phyloP scores from a whole-genome alignment of 2,113 vertebrate species.

The Aepyceros melampus region DNA sequence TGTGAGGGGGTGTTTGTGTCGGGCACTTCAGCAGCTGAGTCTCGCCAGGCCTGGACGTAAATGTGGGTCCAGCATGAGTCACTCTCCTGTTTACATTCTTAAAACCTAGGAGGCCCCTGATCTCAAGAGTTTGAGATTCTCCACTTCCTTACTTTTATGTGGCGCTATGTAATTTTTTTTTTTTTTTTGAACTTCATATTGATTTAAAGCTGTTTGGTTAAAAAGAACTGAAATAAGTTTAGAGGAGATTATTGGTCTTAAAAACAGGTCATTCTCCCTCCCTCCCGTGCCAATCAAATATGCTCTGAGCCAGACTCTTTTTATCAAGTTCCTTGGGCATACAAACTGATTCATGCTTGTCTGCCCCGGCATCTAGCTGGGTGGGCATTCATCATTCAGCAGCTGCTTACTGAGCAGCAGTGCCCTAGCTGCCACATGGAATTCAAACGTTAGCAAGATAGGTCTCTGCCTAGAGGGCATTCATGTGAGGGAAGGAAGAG shows the following conservation, averaged over 20 bases:
- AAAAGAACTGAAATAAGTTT: constrained; percentile 27
- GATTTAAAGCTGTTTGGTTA: constrained; percentile 11
- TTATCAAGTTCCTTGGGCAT: not conserved
- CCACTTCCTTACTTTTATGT: not conserved
- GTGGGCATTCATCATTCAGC: not conserved
- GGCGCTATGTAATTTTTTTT: not conserved
- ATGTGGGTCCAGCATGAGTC: not conserved
- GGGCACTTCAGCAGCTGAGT: not conserved
- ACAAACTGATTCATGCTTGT: not conserved
- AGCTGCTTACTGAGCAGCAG: not conserved
- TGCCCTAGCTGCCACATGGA: not conserved
- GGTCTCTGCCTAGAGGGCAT: not conserved
- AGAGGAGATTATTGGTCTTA: constrained; percentile 11
- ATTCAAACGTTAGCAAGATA: not conserved
- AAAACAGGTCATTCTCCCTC: not conserved
- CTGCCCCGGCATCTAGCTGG: not conserved
- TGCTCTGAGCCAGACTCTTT: not conserved
- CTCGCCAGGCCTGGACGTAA: not conserved
- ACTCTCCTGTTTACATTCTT: not conserved
- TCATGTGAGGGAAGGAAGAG: not conserved
- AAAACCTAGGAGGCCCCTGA: not conserved
- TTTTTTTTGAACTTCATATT: not conserved
- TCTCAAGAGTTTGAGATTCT: not conserved
- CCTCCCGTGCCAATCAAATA: not conserved
- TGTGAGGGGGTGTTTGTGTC: not conserved